Conservation (phyloP, 2,888 invertebrate genomes). For the Cantharis flavilabris region DNA sequence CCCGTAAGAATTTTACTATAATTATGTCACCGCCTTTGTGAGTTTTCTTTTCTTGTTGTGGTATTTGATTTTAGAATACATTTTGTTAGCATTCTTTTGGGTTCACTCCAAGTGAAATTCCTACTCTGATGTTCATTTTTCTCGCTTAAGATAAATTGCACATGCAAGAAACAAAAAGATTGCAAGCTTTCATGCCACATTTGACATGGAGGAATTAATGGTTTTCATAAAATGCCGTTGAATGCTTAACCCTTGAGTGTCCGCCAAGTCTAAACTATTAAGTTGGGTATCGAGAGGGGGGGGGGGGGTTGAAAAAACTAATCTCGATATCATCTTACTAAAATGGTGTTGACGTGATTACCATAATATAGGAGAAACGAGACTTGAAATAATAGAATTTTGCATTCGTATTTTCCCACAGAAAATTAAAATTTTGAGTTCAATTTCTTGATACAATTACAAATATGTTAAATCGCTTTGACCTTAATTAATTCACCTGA, state of each 20-base stretch:
- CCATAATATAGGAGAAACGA: not conserved
- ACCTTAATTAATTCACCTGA: not conserved
- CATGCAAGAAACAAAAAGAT: not conserved
- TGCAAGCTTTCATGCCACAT: not conserved
- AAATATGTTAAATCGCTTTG: not conserved
- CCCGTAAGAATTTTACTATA: not conserved
- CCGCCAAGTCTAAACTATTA: not conserved
- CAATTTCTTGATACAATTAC: not conserved
- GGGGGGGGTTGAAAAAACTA: not conserved
- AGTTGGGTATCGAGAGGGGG: not conserved
- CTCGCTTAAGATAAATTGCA: not conserved
- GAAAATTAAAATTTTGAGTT: not conserved
- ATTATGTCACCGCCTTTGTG: not conserved
- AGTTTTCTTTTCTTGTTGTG: not conserved
- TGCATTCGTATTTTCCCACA: not conserved
- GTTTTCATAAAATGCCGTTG: not conserved
- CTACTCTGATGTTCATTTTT: not conserved
- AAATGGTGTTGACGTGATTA: not conserved
- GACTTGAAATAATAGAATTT: not conserved
- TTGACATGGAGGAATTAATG: not conserved
- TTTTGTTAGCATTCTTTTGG: not conserved
- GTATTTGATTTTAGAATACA: not conserved
- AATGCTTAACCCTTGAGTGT: not conserved
- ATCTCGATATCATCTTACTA: not conserved
- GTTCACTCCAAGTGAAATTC: not conserved